Percentiles rank a stretch among this genome's conserved stretches.
These are phyloP conservation scores for Oceanodroma leucorhoa DNA, from an alignment of 2,797 vertebrate species.

Conservation along the genomic window DNA sequence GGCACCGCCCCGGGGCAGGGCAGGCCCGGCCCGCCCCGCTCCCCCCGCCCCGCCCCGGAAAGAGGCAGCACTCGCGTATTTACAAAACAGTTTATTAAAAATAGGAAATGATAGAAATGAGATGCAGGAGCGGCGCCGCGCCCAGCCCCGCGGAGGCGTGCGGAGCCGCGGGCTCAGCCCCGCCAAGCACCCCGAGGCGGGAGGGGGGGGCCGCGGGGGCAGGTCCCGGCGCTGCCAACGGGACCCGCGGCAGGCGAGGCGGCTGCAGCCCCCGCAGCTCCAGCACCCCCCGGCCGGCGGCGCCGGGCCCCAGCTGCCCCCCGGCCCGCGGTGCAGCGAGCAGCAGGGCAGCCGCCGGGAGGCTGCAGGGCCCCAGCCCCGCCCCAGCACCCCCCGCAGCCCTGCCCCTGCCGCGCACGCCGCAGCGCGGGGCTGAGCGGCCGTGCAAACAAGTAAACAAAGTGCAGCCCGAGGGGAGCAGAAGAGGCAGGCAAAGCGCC, in stretches of 20 bases:
- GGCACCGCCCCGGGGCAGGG: not conserved
- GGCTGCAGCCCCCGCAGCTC: not conserved
- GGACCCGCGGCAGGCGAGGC: not conserved
- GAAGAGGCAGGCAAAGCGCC: not conserved
- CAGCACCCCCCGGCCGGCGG: not conserved
- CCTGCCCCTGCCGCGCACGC: not conserved
- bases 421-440: not conserved
- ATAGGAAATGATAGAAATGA: conserved; percentile 62
- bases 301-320: not conserved
- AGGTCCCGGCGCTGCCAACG: not conserved
- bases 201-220: not conserved
- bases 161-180: not conserved
- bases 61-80: not conserved
- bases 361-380: not conserved
- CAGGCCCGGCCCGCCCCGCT: not conserved
- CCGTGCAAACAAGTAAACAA: conserved; percentile 74
- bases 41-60: not conserved
- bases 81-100: conserved; percentile 71
- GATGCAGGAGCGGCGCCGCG: not conserved
- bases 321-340: too few relatives aligned
- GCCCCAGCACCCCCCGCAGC: not conserved
- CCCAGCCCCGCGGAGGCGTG: not conserved
- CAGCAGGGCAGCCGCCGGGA: not conserved
- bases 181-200: not conserved
- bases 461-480: not conserved